These are phyloP conservation scores for Aldabrachelys gigantea DNA, from an alignment of 2,113 vertebrate genomes.

Conservation along the genomic window DNA sequence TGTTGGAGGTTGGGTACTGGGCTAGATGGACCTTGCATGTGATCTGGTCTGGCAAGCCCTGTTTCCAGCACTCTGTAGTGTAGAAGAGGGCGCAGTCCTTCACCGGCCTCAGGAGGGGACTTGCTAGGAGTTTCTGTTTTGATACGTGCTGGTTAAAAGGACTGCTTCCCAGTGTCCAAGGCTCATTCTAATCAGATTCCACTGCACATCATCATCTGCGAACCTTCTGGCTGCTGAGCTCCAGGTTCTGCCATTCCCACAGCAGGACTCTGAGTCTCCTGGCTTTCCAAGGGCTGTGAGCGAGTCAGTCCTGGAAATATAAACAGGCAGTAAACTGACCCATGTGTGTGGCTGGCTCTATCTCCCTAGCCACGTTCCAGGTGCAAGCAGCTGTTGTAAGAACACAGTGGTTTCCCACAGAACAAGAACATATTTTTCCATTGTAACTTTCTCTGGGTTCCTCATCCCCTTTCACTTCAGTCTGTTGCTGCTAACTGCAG, in stretches of 20 bases:
- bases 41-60: neutral
- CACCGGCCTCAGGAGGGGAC: neutral
- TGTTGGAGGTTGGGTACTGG: neutral
- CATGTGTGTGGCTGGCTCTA: too few relatives aligned
- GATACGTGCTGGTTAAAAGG: neutral
- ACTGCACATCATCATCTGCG: neutral
- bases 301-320: too few relatives aligned
- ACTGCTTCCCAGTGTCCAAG: neutral
- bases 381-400: too few relatives aligned
- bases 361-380: too few relatives aligned
- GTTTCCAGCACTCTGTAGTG: neutral
- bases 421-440: too few relatives aligned
- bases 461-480: neutral
- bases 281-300: too few relatives aligned
- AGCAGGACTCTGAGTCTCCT: too few relatives aligned
- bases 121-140: neutral
- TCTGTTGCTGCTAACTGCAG: neutral
- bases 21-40: neutral
- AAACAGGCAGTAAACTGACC: too few relatives aligned
- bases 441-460: too few relatives aligned
- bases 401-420: too few relatives aligned
- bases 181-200: neutral
- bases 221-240: too few relatives aligned
- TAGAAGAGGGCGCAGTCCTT: neutral
- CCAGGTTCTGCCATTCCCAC: too few relatives aligned